Conservation (phyloP, 2,797 vertebrate genomes). For the Crocidura indochinensis region DNA sequence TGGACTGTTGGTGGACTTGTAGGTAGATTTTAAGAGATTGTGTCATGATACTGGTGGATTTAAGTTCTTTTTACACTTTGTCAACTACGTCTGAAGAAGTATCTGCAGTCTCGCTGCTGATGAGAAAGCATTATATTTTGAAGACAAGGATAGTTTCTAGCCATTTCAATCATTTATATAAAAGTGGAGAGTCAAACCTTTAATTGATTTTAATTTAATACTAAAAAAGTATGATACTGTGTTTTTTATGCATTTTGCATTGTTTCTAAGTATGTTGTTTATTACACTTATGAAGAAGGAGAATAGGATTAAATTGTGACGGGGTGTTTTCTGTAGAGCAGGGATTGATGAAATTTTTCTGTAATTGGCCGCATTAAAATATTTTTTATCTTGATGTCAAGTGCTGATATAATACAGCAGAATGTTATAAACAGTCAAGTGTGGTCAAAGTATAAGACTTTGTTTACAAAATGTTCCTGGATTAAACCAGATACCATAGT, state of each 20-base stretch:
- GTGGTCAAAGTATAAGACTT: too few relatives aligned
- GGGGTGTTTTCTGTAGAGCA: slow-evolving; percentile 30
- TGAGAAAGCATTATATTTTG: not conserved
- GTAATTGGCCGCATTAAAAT: not conserved
- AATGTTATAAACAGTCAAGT: too few relatives aligned
- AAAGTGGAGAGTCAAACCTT: not conserved
- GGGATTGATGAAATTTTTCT: slow-evolving; percentile 6
- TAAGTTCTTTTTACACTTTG: not conserved
- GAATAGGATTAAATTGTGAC: slow-evolving; percentile 42
- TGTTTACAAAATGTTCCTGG: too few relatives aligned
- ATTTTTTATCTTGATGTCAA: not conserved
- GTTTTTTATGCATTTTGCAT: slow-evolving; percentile 38
- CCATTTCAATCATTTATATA: slow-evolving; percentile 23
- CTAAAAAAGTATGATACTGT: slow-evolving; percentile 3
- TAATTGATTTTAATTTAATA: slow-evolving; percentile 8
- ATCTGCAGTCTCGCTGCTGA: slow-evolving; percentile 33
- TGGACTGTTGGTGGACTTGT: not conserved
- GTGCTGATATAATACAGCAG: too few relatives aligned
- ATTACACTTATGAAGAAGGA: not conserved
- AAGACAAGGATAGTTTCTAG: slow-evolving; percentile 1
- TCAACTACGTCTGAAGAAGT: not conserved
- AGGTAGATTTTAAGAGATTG: not conserved
- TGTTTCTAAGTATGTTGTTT: not conserved
- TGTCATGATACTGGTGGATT: not conserved
- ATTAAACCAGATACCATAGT: not conserved